Evolutionary conservation across 2,888 invertebrate genomes (phyloP), one percentile per base, ranked within the genome.

Genomic region (Noctua fimbriata): DNA sequence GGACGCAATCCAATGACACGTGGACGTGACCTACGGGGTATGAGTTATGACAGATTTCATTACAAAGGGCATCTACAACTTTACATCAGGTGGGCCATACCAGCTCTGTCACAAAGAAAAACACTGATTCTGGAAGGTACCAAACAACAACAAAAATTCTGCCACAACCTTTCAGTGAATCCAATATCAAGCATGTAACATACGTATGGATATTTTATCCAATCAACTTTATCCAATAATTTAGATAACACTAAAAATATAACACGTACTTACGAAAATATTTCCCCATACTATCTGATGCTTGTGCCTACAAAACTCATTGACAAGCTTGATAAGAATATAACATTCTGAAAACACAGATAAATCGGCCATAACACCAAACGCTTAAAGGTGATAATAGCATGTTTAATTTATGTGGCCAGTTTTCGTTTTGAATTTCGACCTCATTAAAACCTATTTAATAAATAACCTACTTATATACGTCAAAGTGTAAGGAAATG

Each of bases 201-300:
- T 63, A 63, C 24, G 14, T 71, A 66, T n/a, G 14, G 24, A 69
- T 63, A 72, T 69, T 49, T 41, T 16, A 65, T 47, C 58, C 79
- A 79, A 79, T 75, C 69, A 75, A 81, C 72, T 65, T 58, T 85
- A 72, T 74, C 72, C 32, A 81, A 83, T 81, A 58, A 83, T 85
- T 83, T 69, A 81, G 85, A 81, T 85, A 85, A 85, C 75, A 81
- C 83, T 69, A 85, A 81, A 85, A 85, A 85, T 85, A 82, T 66
- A 85, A 72, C 76, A 69, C 44, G n/a, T 73, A 69, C 55, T n/a
- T 67, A 85, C 69, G 28, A 81, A 85, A 76, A 70, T 85, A 83
- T 81, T 73, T 85, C 66, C 65, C 52, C n/a, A n/a, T 73, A 70
- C 41, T 77, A 86, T 74, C 73, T 65, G 66, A 67, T 28, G 55